Percentiles rank a stretch among this genome's conserved stretches.
Conservation (phyloP, 92 coral and sea anemone species). For the Plumapathes pennacea region DNA sequence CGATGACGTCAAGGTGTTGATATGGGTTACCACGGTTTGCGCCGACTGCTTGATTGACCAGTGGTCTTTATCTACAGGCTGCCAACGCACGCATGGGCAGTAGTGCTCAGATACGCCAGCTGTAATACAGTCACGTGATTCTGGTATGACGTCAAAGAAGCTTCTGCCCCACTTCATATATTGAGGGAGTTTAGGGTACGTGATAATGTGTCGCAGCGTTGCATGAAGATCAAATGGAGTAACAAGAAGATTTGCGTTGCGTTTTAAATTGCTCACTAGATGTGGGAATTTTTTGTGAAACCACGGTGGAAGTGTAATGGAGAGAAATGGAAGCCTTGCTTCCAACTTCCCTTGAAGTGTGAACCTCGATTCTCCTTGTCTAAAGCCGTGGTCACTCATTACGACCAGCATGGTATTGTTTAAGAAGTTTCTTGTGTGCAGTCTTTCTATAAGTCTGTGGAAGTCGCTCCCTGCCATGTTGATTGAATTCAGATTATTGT, state of each 20-base stretch:
- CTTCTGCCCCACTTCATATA: constrained; percentile 58
- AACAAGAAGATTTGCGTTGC: constrained; percentile 61
- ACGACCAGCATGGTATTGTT: constrained; percentile 73
- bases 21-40: constrained; percentile 55
- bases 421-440: constrained; percentile 39
- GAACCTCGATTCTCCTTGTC: constrained; percentile 74
- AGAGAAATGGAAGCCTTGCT: constrained; percentile 85
- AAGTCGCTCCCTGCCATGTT: constrained; percentile 49
- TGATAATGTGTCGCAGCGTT: constrained; percentile 71
- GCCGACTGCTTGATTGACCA: constrained; percentile 60
- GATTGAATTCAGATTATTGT: constrained; percentile 51
- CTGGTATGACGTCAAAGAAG: constrained; percentile 52
- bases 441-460: constrained; percentile 45
- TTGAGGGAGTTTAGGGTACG: constrained; percentile 63
- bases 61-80: constrained; percentile 51
- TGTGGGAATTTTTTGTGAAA: constrained; percentile 40
- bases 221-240: constrained; percentile 92
- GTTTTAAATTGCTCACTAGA: constrained; percentile 32
- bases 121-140: constrained; percentile 66
- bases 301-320: constrained; percentile 79
- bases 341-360: constrained; percentile 85
- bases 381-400: constrained; percentile 87
- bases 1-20: constrained; percentile 58
- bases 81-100: constrained; percentile 88
- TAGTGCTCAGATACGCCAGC: constrained; percentile 89